Evolutionary conservation across 35 echinoderm and acorn worm species (phyloP).

Genomic region (Heliocidaris tuberculata): DNA sequence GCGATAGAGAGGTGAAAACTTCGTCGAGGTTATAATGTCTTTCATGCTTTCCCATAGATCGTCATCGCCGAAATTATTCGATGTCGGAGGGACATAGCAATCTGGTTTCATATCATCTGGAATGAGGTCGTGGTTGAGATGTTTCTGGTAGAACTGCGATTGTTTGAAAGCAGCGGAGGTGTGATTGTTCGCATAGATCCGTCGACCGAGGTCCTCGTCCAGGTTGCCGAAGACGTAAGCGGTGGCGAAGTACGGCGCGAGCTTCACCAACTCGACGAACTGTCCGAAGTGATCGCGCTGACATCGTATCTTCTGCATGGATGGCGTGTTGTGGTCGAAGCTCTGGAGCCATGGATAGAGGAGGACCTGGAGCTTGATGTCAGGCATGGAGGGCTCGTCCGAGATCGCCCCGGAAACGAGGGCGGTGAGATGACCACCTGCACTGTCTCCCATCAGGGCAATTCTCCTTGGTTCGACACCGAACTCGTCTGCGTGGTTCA

Average conservation of each 20-base stretch:
- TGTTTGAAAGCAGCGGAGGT: slow-evolving; percentile 17
- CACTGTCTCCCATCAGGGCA: slow-evolving; percentile 43
- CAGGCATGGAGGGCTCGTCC: slow-evolving; percentile 30
- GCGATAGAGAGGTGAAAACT: slow-evolving; percentile 51
- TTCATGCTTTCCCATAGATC: slow-evolving; percentile 44
- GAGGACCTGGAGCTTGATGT: slow-evolving; percentile 43
- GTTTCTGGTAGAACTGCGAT: slow-evolving; percentile 32
- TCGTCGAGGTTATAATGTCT: slow-evolving; percentile 38
- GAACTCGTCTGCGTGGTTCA: slow-evolving; percentile 27
- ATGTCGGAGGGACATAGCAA: neutral
- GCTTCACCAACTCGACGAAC: too few relatives aligned
- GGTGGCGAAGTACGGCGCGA: neutral
- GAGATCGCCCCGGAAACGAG: neutral
- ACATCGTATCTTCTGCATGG: slow-evolving; percentile 10
- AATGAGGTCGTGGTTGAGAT: slow-evolving; percentile 56
- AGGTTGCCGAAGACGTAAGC: neutral
- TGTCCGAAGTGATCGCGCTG: neutral
- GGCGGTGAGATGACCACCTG: slow-evolving; percentile 46
- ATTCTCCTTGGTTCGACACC: slow-evolving; percentile 31
- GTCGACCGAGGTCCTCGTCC: neutral
- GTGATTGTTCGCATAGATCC: neutral
- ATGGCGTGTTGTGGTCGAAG: slow-evolving; percentile 41
- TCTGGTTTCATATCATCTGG: slow-evolving; percentile 43
- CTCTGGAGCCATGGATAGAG: slow-evolving; percentile 46
- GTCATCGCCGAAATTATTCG: neutral